Percentiles rank a stretch among this genome's conserved stretches.
These are phyloP conservation scores for Hylyphantes graminicola DNA, from an alignment of 1,140 invertebrate genomes.

Conservation along the genomic window DNA sequence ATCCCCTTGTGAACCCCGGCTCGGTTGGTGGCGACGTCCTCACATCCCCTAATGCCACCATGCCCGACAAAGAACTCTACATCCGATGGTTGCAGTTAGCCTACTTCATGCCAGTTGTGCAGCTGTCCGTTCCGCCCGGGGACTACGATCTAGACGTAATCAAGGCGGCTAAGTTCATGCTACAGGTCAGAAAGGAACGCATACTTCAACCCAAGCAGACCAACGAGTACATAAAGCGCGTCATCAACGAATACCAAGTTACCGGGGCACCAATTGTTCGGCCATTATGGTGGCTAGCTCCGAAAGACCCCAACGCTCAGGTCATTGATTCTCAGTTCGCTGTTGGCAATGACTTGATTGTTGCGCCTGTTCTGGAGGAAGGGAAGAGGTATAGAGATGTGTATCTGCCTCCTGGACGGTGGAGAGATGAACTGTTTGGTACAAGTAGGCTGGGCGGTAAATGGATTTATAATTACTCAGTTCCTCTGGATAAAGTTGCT, in stretches of 20 bases:
- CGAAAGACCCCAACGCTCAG: conserved; percentile 81
- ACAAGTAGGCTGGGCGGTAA: conserved; percentile 85
- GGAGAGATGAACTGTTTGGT: conserved; percentile 88
- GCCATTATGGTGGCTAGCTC: conserved; percentile 93
- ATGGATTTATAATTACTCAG: conserved; percentile 88
- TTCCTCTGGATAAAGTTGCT: conserved; percentile 81
- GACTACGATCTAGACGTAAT: conserved; percentile 85
- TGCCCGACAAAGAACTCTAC: conserved; percentile 86
- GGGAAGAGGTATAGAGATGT: conserved; percentile 77
- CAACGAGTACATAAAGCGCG: conserved; percentile 73
- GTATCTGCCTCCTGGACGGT: conserved; percentile 86
- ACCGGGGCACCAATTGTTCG: conserved; percentile 84
- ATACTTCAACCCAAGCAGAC: conserved; percentile 65
- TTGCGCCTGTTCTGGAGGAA: conserved; percentile 84
- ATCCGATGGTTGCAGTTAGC: conserved; percentile 92
- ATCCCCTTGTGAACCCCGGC: conserved; percentile 91
- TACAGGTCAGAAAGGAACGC: conserved; percentile 80
- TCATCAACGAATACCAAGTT: conserved; percentile 77
- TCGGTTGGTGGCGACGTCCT: conserved; percentile 86
- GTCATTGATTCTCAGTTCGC: conserved; percentile 88
- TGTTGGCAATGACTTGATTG: conserved; percentile 88
- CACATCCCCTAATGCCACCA: conserved; percentile 33
- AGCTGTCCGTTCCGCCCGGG: conserved; percentile 88
- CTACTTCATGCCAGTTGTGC: conserved; percentile 89
- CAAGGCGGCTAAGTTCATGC: conserved; percentile 81